Evolutionary conservation across 35 echinoderm and acorn worm genomes (phyloP).

Genomic region (Diadema setosum): DNA sequence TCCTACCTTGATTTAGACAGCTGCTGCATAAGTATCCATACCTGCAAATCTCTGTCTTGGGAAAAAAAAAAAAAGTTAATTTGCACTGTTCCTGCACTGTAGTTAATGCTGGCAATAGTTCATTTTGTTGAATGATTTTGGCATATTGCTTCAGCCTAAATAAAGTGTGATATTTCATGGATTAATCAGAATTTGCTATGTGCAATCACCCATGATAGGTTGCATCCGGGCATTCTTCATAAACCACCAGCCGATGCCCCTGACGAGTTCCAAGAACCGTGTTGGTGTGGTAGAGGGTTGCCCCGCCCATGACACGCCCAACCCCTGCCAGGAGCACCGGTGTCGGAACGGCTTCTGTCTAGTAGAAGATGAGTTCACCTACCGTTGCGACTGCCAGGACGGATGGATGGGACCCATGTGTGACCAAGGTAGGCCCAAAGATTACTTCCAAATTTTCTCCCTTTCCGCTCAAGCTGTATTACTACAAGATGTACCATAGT

Average conservation of each 20-base stretch:
- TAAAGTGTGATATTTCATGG: too few relatives aligned
- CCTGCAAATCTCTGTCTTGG: too few relatives aligned
- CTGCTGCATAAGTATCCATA: too few relatives aligned
- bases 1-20: too few relatives aligned
- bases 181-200: too few relatives aligned
- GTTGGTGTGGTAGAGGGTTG: conserved; percentile 48
- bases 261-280: background rate
- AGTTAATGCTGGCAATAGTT: too few relatives aligned
- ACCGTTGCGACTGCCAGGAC: conserved; percentile 88
- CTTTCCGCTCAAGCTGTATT: too few relatives aligned
- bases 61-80: too few relatives aligned
- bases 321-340: conserved; percentile 68
- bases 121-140: too few relatives aligned
- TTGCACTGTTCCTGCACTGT: too few relatives aligned
- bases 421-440: conserved; percentile 65
- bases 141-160: too few relatives aligned
- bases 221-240: conserved; percentile 72
- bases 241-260: conserved; percentile 29
- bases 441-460: background rate
- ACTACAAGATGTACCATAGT: background rate
- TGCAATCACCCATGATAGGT: too few relatives aligned
- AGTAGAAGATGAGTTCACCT: conserved; percentile 23
- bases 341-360: conserved; percentile 79
- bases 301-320: conserved; percentile 52
- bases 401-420: conserved; percentile 91